Conservation (phyloP, 2,797 vertebrate genomes). For the Hypotaenidia okinawae region DNA sequence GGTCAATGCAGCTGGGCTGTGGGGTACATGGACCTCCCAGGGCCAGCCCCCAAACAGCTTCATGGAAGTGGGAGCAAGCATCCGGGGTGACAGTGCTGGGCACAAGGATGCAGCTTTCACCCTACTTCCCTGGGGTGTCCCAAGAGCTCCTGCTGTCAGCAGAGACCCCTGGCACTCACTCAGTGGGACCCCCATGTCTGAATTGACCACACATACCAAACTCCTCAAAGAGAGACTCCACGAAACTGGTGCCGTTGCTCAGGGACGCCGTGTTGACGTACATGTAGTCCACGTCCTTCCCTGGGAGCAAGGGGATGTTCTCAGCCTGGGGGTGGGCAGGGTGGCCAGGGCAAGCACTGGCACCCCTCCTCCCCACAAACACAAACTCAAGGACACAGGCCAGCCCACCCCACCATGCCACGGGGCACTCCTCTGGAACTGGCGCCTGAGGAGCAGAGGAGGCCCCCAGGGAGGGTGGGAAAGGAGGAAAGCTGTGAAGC, state of each 20-base stretch:
- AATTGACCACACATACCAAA: constrained; percentile 81
- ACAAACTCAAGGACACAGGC: background rate
- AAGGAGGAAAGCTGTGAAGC: background rate
- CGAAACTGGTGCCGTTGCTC: constrained; percentile 96
- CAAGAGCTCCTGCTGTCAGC: background rate
- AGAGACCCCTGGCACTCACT: background rate
- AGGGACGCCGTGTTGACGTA: constrained; percentile 94
- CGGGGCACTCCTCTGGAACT: fast-evolving
- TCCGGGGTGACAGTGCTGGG: fast-evolving
- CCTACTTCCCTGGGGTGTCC: background rate
- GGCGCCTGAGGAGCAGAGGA: fast-evolving
- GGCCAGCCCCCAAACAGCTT: background rate
- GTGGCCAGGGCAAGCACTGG: background rate
- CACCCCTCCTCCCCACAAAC: background rate
- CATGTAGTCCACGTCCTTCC: constrained; percentile 87
- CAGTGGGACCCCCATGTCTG: fast-evolving
- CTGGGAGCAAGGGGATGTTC: constrained; percentile 72
- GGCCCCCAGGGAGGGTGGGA: background rate
- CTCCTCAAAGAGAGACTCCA: constrained; percentile 96
- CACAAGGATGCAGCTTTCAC: background rate
- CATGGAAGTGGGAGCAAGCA: background rate
- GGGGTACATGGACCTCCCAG: fast-evolving
- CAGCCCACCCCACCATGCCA: background rate
- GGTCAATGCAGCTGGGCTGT: background rate
- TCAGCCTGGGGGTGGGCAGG: background rate